Base-by-base conservation (phyloP, 2,797 vertebrate genomes). In the Myoxocephalus aenaeus region DNA sequence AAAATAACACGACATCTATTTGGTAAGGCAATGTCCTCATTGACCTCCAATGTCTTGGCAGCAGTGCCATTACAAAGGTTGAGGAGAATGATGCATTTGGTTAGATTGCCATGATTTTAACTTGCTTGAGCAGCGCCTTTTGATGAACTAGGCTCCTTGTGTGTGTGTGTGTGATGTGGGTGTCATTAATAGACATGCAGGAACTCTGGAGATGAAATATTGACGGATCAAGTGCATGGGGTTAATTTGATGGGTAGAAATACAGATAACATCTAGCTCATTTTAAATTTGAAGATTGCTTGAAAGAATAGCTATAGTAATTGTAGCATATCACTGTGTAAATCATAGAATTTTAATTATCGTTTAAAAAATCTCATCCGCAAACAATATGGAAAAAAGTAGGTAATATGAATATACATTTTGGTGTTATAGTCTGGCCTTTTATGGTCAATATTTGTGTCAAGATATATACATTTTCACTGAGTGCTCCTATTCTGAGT, bases 41-140 rank as follows among this genome's bases (percentile, higher is more conserved):
- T 65, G 8, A 14, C 22, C 25, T 32, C n/a, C 36, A 46, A 10
- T 70, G 32, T 46, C 32, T 50, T 20, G 7, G 13, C 25, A 61
- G 44, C 0, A 1, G 20, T 18, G 75, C 61, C n/a, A 22, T 70
- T 46, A 66, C 34, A 18, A 65, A n/a, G 20, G 34, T 18, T 50
- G 36, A 73, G 65, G 29, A 65, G 44, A 71, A 77, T 65, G 6
- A 74, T 81, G 32, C 17, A 58, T 71, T 78, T 71, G 56, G 66
- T 74, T 62, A 57, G 5, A 82, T 56, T 77, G 27, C 22, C n/a
- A 17, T 77, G 56, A 66, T 53, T 56, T 25, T 18, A 44, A 61
- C 42, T 40, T 59, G 36, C 70, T 66, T 54, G 4, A 77, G 64
- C 56, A 44, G 58, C 25, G 50, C 9, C 6, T 72, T 22, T 5